Evolutionary conservation across 2,888 invertebrate genomes (phyloP).

Genomic region (Drosophila limbata): DNA sequence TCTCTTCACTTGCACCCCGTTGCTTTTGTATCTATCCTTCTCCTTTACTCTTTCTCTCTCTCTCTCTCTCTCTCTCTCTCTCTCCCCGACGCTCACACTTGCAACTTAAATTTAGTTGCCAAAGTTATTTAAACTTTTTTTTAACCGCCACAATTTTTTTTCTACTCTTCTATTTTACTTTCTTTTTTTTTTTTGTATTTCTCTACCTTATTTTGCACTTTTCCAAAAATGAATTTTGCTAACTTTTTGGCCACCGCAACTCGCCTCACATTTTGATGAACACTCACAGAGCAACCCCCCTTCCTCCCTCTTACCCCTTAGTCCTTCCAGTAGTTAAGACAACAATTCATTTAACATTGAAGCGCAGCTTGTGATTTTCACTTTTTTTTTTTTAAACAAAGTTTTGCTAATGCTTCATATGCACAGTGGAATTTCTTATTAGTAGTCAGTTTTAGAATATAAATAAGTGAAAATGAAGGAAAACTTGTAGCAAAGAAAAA

Average conservation of each 20-base stretch:
- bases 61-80: background rate
- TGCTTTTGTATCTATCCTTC: slow-evolving; percentile 11
- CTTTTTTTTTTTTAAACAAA: slow-evolving; percentile 42
- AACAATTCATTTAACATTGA: slow-evolving; percentile 80
- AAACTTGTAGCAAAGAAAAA: background rate
- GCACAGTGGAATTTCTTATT: slow-evolving; percentile 59
- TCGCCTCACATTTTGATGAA: slow-evolving; percentile 49
- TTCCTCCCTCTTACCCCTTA: background rate
- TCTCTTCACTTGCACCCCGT: slow-evolving; percentile 14
- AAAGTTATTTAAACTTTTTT: slow-evolving; percentile 79
- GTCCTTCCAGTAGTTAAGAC: slow-evolving; percentile 71
- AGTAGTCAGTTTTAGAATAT: background rate
- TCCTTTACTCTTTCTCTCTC: background rate
- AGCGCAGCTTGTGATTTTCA: slow-evolving; percentile 52
- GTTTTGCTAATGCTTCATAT: slow-evolving; percentile 63
- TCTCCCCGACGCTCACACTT: slow-evolving; percentile 12
- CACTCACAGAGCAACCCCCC: no score
- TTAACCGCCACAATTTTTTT: slow-evolving; percentile 34
- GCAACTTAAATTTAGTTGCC: slow-evolving; percentile 79
- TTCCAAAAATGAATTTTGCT: slow-evolving; percentile 74
- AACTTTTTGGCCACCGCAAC: slow-evolving; percentile 63
- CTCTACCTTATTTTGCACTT: slow-evolving; percentile 66
- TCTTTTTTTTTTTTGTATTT: slow-evolving; percentile 24
- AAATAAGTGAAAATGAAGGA: background rate
- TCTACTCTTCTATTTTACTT: slow-evolving; percentile 3